Base-by-base conservation (phyloP, 2,888 invertebrate species). In the Nesidiocoris tenuis region DNA sequence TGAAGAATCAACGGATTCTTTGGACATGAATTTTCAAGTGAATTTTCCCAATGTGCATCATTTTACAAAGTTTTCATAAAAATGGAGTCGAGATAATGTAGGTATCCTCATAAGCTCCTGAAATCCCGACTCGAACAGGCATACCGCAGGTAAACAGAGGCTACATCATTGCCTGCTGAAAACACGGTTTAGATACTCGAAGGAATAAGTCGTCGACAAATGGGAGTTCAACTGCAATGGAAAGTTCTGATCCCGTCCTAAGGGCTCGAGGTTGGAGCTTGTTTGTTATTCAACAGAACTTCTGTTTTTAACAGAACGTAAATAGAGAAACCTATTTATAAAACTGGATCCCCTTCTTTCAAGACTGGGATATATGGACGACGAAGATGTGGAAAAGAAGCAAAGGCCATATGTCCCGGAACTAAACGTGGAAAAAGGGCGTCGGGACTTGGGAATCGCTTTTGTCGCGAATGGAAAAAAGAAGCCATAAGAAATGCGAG, bases 391-490 rank as follows among this genome's bases (percentile, higher is more conserved):
- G 39, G 39, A 39, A 39, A 39, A 39, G n/a, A 39, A 39, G 39
- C 39, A 39, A 39, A 70, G 70, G 59, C 70, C 70, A 70, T 70
- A 70, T 70, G 70, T 59, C 59, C 70, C 70, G 70, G 70, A 70
- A 70, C 70, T 70, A 59, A 59, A 70, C 39, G 39, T 39, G 3
- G 39, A 39, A 39, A 39, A 39, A 39, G 39, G 12, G 39, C 12
- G 3, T 12, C 12, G 39, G 39, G 39, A 39, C 39, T 39, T 39
- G 59, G 70, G 59, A 59, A 67, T 67, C 67, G 70, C 70, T 70
- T 70, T 70, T 70, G 70, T 70, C 70, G 70, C 70, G 70, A 70
- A 70, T 70, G 70, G 25, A 23, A 59, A 70, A 70, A 57, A 70
- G 67, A 67, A 55, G 67, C 54, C 17, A 67, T 67, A 56, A 22